These are phyloP conservation scores for Tyrophagus putrescentiae DNA, from an alignment of 1,140 invertebrate species.

Conservation along the genomic window DNA sequence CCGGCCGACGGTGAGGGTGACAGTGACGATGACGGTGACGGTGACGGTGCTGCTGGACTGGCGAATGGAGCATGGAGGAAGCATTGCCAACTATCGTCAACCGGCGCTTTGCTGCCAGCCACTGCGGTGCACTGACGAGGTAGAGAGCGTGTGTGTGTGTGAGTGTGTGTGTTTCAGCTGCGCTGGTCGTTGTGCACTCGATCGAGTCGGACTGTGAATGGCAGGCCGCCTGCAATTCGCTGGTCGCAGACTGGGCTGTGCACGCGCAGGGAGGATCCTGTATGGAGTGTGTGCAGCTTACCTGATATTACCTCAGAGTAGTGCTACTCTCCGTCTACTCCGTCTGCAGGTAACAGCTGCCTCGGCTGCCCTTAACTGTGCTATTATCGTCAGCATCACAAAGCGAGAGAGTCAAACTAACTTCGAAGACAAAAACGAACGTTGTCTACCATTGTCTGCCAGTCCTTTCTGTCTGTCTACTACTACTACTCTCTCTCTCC, in stretches of 20 bases:
- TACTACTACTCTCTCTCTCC: constrained; percentile 13
- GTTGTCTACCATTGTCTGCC: not conserved
- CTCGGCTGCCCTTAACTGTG: not conserved
- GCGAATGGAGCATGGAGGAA: no score
- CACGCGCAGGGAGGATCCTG: constrained; percentile 13
- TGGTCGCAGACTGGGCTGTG: no score
- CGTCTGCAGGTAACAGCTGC: constrained; percentile 9
- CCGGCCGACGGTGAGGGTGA: no score
- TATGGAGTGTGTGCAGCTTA: not conserved
- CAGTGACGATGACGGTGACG: no score
- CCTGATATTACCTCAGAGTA: no score
- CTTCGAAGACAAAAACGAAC: constrained; percentile 5
- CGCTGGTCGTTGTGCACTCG: not conserved
- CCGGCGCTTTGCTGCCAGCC: no score
- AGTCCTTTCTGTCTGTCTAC: not conserved
- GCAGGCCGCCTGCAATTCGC: no score
- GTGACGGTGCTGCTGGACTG: no score
- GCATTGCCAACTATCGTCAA: no score
- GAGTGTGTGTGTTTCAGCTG: not conserved
- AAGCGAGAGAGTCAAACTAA: not conserved
- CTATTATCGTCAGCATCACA: constrained; percentile 1
- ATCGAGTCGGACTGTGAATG: not conserved
- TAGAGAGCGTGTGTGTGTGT: no score
- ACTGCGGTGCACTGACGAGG: no score
- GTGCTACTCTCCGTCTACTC: not conserved